Evolutionary conservation across 2,797 vertebrate genomes (phyloP).

Genomic region (Okamejei kenojei): DNA sequence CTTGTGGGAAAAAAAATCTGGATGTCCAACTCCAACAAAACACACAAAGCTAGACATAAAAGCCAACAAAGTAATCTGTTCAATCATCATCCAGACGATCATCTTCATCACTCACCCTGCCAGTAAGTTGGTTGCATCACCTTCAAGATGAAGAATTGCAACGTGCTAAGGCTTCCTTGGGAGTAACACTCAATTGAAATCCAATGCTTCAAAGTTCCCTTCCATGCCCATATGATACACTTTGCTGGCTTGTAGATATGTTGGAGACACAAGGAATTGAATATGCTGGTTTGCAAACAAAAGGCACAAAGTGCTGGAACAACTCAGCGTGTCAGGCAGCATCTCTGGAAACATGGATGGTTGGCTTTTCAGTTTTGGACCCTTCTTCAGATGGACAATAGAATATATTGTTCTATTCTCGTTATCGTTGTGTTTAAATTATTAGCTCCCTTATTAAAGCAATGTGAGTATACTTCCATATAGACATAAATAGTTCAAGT

Average conservation of each 20-base stretch:
- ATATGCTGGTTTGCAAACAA: too few species aligned
- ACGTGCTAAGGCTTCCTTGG: too few species aligned
- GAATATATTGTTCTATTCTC: not conserved
- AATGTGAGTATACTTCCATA: not conserved
- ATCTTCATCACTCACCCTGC: not conserved
- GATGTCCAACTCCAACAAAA: not conserved
- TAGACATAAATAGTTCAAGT: not conserved
- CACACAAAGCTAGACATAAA: not conserved
- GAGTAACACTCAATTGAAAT: too few species aligned
- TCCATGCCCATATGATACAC: not conserved
- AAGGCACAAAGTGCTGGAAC: too few species aligned
- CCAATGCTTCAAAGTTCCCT: too few species aligned
- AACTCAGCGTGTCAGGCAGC: too few species aligned
- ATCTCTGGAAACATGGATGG: too few species aligned
- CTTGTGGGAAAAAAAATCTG: not conserved
- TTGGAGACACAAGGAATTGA: too few species aligned
- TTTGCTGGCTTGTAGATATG: not conserved
- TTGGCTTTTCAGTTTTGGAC: too few species aligned
- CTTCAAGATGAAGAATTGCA: not conserved
- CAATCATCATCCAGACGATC: not conserved
- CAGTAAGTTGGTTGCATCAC: not conserved
- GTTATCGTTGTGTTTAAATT: not conserved
- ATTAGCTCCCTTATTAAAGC: not conserved
- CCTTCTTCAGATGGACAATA: too few species aligned
- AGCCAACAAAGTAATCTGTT: not conserved